Evolutionary conservation across 2,113 vertebrate species (phyloP).

Genomic region (Glareola pratincola): DNA sequence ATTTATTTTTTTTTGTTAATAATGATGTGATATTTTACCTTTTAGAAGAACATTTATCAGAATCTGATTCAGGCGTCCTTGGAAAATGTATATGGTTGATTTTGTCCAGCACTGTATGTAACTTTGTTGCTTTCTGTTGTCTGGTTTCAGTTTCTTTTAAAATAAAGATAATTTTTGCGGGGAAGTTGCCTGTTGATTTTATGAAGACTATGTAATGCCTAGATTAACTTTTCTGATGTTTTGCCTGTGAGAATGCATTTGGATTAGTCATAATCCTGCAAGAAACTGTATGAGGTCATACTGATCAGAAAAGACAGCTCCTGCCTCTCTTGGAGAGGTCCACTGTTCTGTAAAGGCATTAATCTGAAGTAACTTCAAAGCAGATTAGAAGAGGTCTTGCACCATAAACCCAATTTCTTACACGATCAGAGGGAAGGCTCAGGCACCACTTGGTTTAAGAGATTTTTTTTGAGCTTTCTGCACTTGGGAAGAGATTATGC

Average conservation of each 20-base stretch:
- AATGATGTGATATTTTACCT: constrained; percentile 41
- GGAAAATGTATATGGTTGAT: constrained; percentile 54
- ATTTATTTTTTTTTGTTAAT: not conserved
- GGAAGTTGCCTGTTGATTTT: constrained; percentile 44
- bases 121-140: constrained; percentile 59
- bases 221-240: not conserved
- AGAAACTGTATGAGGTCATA: not conserved
- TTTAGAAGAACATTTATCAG: constrained; percentile 45
- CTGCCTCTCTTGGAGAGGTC: not conserved
- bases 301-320: not conserved
- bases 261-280: not conserved
- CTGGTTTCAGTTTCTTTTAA: constrained; percentile 62
- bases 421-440: not conserved
- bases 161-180: constrained; percentile 74
- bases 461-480: not conserved
- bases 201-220: not conserved
- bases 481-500: not conserved
- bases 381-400: not conserved
- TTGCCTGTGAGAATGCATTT: not conserved
- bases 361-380: not conserved
- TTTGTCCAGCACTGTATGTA: constrained; percentile 69
- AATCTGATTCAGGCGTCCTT: constrained; percentile 25
- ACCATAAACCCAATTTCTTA: not conserved
- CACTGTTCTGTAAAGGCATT: not conserved
- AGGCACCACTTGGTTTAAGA: not conserved